These are phyloP conservation scores for Galago senegalensis DNA, from an alignment of 2,797 vertebrate genomes.

Conservation along the genomic window DNA sequence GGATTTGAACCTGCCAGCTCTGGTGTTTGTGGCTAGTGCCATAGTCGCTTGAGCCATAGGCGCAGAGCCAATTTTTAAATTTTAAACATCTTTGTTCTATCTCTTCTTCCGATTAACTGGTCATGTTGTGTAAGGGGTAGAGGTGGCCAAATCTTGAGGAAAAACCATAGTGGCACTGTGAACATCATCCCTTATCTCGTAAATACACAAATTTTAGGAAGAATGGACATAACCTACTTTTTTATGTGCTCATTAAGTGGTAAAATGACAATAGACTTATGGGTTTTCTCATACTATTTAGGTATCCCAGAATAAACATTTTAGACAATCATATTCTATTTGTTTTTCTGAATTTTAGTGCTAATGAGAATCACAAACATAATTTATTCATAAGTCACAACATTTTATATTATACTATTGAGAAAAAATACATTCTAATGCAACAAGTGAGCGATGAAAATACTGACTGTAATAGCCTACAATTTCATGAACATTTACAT, in stretches of 20 bases:
- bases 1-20: no score
- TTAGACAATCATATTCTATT: not conserved
- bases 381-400: slow-evolving; percentile 59
- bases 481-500: not conserved
- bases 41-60: no score
- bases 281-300: slow-evolving; percentile 23
- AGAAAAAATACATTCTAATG: not conserved
- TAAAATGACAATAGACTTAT: not conserved
- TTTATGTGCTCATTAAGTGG: not conserved
- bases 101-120: slow-evolving; percentile 44
- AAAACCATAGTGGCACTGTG: not conserved
- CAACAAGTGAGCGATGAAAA: not conserved
- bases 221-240: not conserved
- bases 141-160: slow-evolving; percentile 31
- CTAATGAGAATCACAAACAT: slow-evolving; percentile 52
- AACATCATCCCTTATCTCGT: not conserved
- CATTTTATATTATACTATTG: not conserved
- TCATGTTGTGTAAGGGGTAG: not conserved
- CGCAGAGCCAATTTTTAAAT: slow-evolving; percentile 53
- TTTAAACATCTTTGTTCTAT: slow-evolving; percentile 66
- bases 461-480: not conserved
- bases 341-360: slow-evolving; percentile 31
- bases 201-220: not conserved
- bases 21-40: no score
- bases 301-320: slow-evolving; percentile 14